These are phyloP conservation scores for Rhynchomys soricoides DNA, from an alignment of 2,113 vertebrate species.

Conservation along the genomic window DNA sequence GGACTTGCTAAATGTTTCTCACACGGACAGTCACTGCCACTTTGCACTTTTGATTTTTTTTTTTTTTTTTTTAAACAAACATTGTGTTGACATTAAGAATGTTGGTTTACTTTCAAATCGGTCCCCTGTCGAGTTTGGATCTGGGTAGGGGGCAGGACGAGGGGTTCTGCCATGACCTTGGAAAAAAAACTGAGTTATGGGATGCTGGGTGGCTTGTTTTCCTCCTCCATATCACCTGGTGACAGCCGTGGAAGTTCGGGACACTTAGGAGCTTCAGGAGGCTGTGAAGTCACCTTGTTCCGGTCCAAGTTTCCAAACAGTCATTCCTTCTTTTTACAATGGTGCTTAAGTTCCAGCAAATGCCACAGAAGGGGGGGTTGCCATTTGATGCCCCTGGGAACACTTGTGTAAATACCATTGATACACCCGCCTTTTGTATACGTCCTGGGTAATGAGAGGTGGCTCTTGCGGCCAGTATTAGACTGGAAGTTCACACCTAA, in stretches of 20 bases:
- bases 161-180: constrained; percentile 81
- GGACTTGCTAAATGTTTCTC: constrained; percentile 94
- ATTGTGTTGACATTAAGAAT: constrained; percentile 99
- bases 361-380: constrained; percentile 92
- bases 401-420: constrained; percentile 98
- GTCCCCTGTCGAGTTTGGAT: constrained; percentile 84
- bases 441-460: constrained; percentile 93
- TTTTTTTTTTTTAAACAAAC: constrained; percentile 78
- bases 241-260: constrained; percentile 80
- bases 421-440: constrained; percentile 96
- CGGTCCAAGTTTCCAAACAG: constrained; percentile 80
- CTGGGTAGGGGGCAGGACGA: constrained; percentile 81
- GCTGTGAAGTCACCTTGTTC: constrained; percentile 87
- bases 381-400: constrained; percentile 87
- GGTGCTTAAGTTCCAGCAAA: constrained; percentile 94
- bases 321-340: constrained; percentile 91
- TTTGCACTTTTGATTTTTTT: constrained; percentile 91
- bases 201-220: constrained; percentile 33
- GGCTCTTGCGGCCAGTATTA: constrained; percentile 95
- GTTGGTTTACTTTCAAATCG: constrained; percentile 96
- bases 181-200: neutral
- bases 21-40: constrained; percentile 89
- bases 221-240: constrained; percentile 52
- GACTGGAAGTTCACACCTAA: constrained; percentile 99
- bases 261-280: constrained; percentile 84